Conservation (phyloP, 2,113 vertebrate genomes). For the Neolamprologus devosi region DNA sequence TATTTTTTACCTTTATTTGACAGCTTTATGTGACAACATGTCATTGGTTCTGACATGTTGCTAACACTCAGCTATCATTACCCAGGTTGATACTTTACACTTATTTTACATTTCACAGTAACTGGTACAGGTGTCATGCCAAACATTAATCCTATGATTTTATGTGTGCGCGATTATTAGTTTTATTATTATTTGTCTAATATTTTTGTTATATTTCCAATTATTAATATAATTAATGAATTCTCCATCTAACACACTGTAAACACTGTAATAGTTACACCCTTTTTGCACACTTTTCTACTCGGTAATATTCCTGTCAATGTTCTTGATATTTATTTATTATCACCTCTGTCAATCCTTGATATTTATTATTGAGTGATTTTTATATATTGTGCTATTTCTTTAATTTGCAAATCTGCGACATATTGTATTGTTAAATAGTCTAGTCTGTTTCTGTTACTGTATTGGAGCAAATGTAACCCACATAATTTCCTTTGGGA, state of each 20-base stretch:
- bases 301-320: neutral
- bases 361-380: neutral
- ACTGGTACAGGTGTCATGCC: neutral
- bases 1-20: neutral
- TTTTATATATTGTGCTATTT: neutral
- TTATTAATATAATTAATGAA: neutral
- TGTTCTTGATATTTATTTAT: neutral
- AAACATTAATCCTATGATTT: neutral
- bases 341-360: neutral
- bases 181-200: neutral
- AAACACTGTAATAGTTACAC: neutral
- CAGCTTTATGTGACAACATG: neutral
- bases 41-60: neutral
- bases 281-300: neutral
- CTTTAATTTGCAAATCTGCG: neutral
- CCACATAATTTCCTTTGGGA: neutral
- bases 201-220: neutral
- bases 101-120: neutral
- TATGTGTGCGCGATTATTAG: neutral
- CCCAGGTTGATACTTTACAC: neutral
- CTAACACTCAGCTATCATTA: neutral
- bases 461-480: neutral
- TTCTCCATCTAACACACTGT: neutral
- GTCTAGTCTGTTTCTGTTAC: neutral
- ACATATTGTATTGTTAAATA: neutral